Percentiles rank a stretch among this genome's conserved stretches.
Conservation (phyloP, 1,140 invertebrate genomes). For the Drosophila albomicans region DNA sequence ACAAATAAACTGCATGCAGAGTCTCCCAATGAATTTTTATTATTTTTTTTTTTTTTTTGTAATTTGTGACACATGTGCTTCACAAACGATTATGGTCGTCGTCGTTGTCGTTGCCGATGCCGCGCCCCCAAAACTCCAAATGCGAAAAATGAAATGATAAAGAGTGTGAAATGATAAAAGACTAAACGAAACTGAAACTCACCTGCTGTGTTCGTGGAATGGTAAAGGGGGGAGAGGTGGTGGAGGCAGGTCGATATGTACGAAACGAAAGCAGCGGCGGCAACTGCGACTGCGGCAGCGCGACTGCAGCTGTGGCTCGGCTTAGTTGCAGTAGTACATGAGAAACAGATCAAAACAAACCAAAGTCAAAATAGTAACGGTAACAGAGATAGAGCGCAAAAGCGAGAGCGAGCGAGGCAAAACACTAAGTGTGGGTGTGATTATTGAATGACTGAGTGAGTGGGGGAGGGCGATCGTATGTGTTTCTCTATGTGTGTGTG, state of each 20-base stretch:
- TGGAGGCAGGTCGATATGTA: slow-evolving; percentile 25
- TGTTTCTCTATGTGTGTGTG: neutral
- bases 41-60: no score
- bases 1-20: slow-evolving; percentile 17
- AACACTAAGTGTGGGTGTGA: neutral
- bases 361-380: slow-evolving; percentile 10
- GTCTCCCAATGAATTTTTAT: neutral
- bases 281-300: neutral
- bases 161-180: slow-evolving; percentile 30
- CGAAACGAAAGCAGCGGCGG: slow-evolving; percentile 52
- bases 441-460: neutral
- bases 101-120: neutral
- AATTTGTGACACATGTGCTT: slow-evolving; percentile 14
- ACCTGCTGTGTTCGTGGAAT: slow-evolving; percentile 11
- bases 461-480: neutral
- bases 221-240: neutral
- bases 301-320: slow-evolving; percentile 5
- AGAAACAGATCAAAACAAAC: slow-evolving; percentile 43
- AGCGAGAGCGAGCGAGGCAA: neutral
- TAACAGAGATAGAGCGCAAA: slow-evolving; percentile 14
- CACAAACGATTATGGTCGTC: neutral
- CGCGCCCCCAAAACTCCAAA: slow-evolving; percentile 15
- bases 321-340: slow-evolving; percentile 22
- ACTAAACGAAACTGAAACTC: slow-evolving; percentile 18
- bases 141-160: neutral